A percentile compares a stretch with the other conserved stretches of the same genome.
These are phyloP conservation scores for Atherinomorus stipes DNA, from an alignment of 2,113 vertebrate genomes.

Conservation along the genomic window DNA sequence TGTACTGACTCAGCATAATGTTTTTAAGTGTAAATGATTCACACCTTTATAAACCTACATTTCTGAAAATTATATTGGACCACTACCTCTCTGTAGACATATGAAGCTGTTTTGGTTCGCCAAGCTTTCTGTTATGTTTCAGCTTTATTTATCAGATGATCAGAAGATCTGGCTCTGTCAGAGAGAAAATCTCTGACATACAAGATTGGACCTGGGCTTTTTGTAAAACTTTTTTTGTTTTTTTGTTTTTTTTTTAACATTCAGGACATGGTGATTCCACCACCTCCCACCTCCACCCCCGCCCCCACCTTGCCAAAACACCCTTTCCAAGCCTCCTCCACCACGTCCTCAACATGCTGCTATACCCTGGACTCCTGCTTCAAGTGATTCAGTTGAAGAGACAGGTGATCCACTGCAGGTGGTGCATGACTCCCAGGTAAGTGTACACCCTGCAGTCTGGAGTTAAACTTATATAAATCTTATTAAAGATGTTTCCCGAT, in stretches of 20 bases:
- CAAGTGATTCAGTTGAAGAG: slow-evolving; percentile 76
- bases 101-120: no score
- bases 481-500: not conserved
- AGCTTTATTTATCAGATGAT: no score
- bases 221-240: no score
- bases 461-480: not conserved
- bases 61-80: no score
- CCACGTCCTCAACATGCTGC: slow-evolving; percentile 27
- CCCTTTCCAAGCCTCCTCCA: accelerated
- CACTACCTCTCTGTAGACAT: no score
- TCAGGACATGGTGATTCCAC: slow-evolving; percentile 23
- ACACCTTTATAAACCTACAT: no score
- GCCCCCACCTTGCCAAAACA: not conserved
- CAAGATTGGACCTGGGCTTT: no score
- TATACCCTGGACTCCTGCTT: not conserved
- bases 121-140: no score
- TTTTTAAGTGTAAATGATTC: no score
- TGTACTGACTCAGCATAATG: no score
- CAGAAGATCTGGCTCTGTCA: no score
- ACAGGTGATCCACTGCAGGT: slow-evolving; percentile 56
- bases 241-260: not conserved
- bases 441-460: not conserved
- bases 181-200: no score
- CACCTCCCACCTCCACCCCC: slow-evolving; percentile 6
- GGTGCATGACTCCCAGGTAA: slow-evolving; percentile 10